phyloP scores from a whole-genome alignment of 2,113 vertebrate species.

The Microtus montanus region DNA sequence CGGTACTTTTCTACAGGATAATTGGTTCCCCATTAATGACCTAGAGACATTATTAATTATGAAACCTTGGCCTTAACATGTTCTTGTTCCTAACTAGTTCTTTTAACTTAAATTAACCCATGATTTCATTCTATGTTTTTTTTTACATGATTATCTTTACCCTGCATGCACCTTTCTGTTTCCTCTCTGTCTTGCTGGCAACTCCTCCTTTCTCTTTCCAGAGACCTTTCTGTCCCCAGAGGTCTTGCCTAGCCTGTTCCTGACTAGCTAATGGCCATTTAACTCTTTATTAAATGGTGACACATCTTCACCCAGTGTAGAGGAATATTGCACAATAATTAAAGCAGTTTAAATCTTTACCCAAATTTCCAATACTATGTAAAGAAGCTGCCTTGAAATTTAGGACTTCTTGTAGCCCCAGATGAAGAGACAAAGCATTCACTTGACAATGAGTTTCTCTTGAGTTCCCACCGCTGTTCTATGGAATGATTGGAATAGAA shows the following conservation, averaged over 20 bases:
- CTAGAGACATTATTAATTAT: not conserved
- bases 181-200: not conserved
- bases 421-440: not conserved
- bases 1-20: not conserved
- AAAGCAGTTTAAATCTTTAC: not conserved
- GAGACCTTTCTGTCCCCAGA: not conserved
- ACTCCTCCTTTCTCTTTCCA: not conserved
- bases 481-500: not conserved
- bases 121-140: not conserved
- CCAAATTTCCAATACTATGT: not conserved
- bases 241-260: not conserved
- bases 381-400: not conserved
- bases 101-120: not conserved
- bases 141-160: not conserved
- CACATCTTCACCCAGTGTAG: not conserved
- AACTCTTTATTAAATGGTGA: not conserved
- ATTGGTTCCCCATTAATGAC: not conserved
- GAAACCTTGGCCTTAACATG: not conserved
- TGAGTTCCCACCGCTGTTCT: not conserved
- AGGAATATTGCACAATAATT: not conserved
- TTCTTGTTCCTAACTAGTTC: not conserved
- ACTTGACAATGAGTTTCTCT: not conserved
- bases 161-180: not conserved
- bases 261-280: not conserved
- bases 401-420: too few species aligned